Base-by-base conservation (phyloP, 2,113 vertebrate genomes). In the Tenrec ecaudatus region DNA sequence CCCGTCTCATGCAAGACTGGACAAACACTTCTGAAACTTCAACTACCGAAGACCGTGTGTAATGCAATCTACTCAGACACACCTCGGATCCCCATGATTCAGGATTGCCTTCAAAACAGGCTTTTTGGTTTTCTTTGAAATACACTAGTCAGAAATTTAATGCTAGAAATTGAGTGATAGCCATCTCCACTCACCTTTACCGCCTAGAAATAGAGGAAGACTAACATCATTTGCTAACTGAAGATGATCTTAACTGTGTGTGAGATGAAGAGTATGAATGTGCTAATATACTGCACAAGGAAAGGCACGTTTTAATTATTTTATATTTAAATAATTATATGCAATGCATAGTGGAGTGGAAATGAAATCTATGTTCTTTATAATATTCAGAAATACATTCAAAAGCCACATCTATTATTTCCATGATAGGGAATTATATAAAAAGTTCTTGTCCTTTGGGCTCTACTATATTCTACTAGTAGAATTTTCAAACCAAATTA, bases 261-360 rank as follows among this genome's bases (percentile, higher is more conserved):
- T 66, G 20, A 94, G 31, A 53, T 3, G 9, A 43, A 79, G 15
- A 1, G 2, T 69, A 36, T 71, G 27, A 36, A 9, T 31, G 4
- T 17, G 23, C 86, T 71, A 29, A n/a, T 71, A 29, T 43, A n/a
- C 20, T 22, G 29, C 14, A 77, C 4, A 58, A 76, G 20, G 29
- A 89, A 81, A 79, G 53, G 7, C 29, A 47, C 58, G 76, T 62
- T 68, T 38, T 87, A 89, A 78, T 27, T 95, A 10, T 89, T 16
- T 82, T 29, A 11, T 78, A 83, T 60, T 87, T 92, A 90, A 94
- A 94, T 81, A 94, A 88, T 87, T 93, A 93, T 23, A 33, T 92
- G 83, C 86, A 89, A 78, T 78, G 38, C 25, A 83, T 8, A 73
- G 47, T 88, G 53, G 73, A 85, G 33, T 90, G 90, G 23, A 73